These are phyloP conservation scores for Dryobotodes eremita DNA, from an alignment of 2,888 invertebrate species.

Conservation along the genomic window DNA sequence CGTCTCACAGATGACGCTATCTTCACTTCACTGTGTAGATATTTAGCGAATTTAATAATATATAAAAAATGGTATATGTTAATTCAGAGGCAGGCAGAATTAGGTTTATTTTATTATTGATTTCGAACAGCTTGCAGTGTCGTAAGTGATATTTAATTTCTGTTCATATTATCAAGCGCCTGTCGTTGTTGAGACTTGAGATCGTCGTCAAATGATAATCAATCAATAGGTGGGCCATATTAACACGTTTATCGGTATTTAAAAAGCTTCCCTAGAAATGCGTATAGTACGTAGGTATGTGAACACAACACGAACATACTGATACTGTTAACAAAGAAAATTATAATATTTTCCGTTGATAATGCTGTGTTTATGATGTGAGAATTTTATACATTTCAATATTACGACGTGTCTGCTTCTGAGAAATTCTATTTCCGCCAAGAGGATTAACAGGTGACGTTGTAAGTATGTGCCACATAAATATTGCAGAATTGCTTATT, in stretches of 20 bases:
- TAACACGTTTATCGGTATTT: background rate
- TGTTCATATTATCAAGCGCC: background rate
- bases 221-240: background rate
- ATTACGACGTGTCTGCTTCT: constrained; percentile 37
- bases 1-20: constrained; percentile 46
- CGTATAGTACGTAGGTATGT: too few relatives aligned
- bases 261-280: background rate
- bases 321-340: background rate
- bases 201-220: background rate
- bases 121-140: background rate
- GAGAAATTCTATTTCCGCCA: constrained; percentile 61
- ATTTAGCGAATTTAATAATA: background rate
- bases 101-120: background rate
- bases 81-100: background rate
- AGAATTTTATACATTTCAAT: constrained; percentile 39
- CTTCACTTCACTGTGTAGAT: background rate
- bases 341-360: background rate
- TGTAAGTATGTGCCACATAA: constrained; percentile 13
- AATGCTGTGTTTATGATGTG: background rate
- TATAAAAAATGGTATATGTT: background rate
- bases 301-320: background rate
- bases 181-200: background rate
- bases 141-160: background rate
- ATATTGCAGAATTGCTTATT: constrained; percentile 41
- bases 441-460: constrained; percentile 53